These are phyloP conservation scores for Drosophila pseudoananassae DNA, from an alignment of 1,140 invertebrate species.

Conservation along the genomic window DNA sequence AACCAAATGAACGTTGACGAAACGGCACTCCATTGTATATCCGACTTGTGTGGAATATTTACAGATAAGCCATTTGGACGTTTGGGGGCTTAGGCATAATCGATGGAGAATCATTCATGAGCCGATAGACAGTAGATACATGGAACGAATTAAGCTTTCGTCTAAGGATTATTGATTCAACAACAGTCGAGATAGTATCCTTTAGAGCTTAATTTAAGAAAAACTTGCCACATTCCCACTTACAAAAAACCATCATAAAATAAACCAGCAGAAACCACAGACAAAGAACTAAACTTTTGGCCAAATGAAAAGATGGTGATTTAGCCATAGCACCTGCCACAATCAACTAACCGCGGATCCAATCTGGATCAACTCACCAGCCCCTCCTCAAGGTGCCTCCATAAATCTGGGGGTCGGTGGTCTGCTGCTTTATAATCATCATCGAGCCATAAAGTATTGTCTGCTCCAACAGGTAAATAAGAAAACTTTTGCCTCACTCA, in stretches of 20 bases:
- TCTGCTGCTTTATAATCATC: slow-evolving; percentile 48
- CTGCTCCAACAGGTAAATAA: slow-evolving; percentile 56
- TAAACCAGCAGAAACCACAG: slow-evolving; percentile 10
- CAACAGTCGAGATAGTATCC: not conserved
- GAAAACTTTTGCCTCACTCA: slow-evolving; percentile 56
- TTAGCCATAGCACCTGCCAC: slow-evolving; percentile 26
- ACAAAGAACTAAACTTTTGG: slow-evolving; percentile 16
- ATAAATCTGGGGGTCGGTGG: slow-evolving; percentile 39
- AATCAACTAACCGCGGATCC: slow-evolving; percentile 31
- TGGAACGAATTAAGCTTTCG: slow-evolving; percentile 11
- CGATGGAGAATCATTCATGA: slow-evolving; percentile 34
- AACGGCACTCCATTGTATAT: slow-evolving; percentile 31
- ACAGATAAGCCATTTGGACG: slow-evolving; percentile 40
- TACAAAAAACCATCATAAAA: not conserved
- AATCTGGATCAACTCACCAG: slow-evolving; percentile 7
- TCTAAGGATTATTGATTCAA: slow-evolving; percentile 26
- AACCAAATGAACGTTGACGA: slow-evolving; percentile 48
- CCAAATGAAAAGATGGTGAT: slow-evolving; percentile 26
- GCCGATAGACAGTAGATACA: slow-evolving; percentile 11
- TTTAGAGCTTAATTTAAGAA: not conserved
- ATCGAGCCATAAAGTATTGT: slow-evolving; percentile 57
- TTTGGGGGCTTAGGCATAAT: slow-evolving; percentile 34
- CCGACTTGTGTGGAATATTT: slow-evolving; percentile 18
- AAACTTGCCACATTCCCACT: not conserved
- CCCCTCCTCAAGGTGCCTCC: slow-evolving; percentile 17